These are phyloP conservation scores for Tuta absoluta DNA, from an alignment of 2,888 invertebrate genomes.

Conservation along the genomic window DNA sequence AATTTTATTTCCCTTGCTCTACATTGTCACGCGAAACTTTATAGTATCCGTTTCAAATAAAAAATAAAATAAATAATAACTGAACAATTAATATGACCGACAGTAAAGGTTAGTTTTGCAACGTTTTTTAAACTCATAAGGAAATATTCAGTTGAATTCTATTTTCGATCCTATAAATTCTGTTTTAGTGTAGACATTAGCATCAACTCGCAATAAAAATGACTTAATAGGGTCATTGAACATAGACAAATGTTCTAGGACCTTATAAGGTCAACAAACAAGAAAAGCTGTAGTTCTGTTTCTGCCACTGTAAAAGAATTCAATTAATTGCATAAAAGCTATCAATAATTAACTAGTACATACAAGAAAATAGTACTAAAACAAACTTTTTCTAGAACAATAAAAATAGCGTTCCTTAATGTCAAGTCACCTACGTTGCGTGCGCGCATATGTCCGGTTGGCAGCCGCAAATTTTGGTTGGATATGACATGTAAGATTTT, in stretches of 20 bases:
- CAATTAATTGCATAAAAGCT: not conserved
- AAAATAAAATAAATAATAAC: not conserved
- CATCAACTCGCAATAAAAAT: slow-evolving; percentile 45
- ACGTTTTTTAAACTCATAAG: slow-evolving; percentile 1
- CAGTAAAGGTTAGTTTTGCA: not conserved
- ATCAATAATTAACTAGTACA: not conserved
- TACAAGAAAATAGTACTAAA: not conserved
- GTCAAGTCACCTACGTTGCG: too few relatives aligned
- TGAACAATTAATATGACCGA: slow-evolving; percentile 9
- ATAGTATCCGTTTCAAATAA: slow-evolving; percentile 15
- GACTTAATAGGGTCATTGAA: slow-evolving; percentile 22
- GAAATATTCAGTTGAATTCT: slow-evolving; percentile 13
- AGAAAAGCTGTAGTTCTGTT: not conserved
- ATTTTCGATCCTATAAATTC: slow-evolving; percentile 21
- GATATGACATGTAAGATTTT: too few relatives aligned
- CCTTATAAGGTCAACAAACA: slow-evolving; percentile 14
- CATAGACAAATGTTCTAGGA: slow-evolving; percentile 17
- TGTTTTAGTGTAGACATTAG: slow-evolving; percentile 48
- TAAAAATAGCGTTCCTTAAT: too few relatives aligned
- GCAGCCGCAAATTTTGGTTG: too few relatives aligned
- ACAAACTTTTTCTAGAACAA: too few relatives aligned
- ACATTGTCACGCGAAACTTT: not conserved
- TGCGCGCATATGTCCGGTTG: too few relatives aligned
- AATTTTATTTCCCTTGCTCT: slow-evolving; percentile 3
- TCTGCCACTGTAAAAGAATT: not conserved